Conservation (phyloP, 2,888 invertebrate genomes). For the Scelioninae gen. 2 region DNA sequence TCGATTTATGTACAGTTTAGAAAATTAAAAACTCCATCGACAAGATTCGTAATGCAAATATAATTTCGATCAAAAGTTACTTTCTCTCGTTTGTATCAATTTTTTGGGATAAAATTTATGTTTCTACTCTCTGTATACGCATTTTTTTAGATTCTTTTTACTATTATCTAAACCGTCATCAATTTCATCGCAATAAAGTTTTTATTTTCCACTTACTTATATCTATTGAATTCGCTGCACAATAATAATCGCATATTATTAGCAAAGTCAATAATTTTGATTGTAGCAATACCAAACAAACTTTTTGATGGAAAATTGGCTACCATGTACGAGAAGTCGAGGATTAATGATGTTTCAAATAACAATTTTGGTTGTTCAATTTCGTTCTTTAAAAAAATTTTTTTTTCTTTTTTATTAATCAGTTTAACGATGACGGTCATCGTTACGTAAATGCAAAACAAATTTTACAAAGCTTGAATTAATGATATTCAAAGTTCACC, state of each 20-base stretch:
- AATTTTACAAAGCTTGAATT: conserved; percentile 22
- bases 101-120: neutral
- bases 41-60: conserved; percentile 1
- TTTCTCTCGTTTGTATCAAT: neutral
- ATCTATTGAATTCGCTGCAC: conserved; percentile 3
- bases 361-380: conserved; percentile 17
- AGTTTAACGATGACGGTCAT: conserved; percentile 8
- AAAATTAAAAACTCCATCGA: neutral
- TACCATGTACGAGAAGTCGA: neutral
- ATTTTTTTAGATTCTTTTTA: conserved; percentile 3
- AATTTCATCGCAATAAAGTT: conserved; percentile 7
- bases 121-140: conserved; percentile 7
- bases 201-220: conserved; percentile 8
- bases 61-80: conserved; percentile 1
- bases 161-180: neutral
- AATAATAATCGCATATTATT: conserved; percentile 3
- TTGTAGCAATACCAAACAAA: conserved; percentile 6
- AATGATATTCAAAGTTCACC: conserved; percentile 21
- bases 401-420: conserved; percentile 26
- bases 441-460: conserved; percentile 18
- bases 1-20: conserved; percentile 4
- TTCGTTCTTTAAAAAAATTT: too few relatives aligned
- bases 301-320: neutral
- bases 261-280: conserved; percentile 1
- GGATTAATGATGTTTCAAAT: conserved; percentile 2